A percentile compares a stretch with the other conserved stretches of the same genome.
Evolutionary conservation across 2,888 invertebrate species (phyloP).

Genomic region (Tortrix viridana): DNA sequence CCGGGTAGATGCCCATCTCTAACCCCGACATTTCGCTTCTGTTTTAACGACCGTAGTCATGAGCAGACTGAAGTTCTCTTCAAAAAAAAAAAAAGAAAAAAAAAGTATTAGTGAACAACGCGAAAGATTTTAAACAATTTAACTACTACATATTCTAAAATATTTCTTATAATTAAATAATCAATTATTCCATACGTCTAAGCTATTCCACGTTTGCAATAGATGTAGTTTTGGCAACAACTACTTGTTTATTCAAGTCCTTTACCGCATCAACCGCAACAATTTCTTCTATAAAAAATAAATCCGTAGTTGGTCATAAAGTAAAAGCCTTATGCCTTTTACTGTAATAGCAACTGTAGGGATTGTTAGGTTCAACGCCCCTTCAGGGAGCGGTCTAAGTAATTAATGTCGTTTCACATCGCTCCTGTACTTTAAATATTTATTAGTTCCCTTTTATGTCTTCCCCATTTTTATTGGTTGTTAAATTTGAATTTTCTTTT

Average conservation of each 20-base stretch:
- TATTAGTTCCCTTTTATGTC: slow-evolving; percentile 29
- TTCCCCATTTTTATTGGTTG: slow-evolving; percentile 18
- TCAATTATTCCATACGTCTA: too few species aligned
- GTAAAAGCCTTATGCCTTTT: slow-evolving; percentile 9
- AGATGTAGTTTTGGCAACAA: slow-evolving; percentile 5
- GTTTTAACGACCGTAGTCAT: too few species aligned
- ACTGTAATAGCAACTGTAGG: neutral
- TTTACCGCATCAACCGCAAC: neutral
- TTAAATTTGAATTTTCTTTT: slow-evolving; percentile 20
- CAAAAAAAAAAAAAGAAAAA: too few species aligned
- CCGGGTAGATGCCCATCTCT: too few species aligned
- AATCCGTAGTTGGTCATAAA: slow-evolving; percentile 22
- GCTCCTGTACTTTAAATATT: slow-evolving; percentile 25
- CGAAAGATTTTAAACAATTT: too few species aligned
- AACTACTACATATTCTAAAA: too few species aligned
- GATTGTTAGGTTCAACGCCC: slow-evolving; percentile 30
- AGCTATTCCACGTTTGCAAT: too few species aligned
- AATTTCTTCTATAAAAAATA: slow-evolving; percentile 10
- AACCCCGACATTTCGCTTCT: too few species aligned
- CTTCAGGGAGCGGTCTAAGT: slow-evolving; percentile 35
- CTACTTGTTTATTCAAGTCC: neutral
- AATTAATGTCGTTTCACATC: slow-evolving; percentile 30
- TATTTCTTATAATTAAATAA: too few species aligned
- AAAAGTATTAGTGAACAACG: too few species aligned
- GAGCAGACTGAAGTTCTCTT: too few species aligned